Evolutionary conservation across 2,113 vertebrate species (phyloP).

Genomic region (Eublepharis macularius): DNA sequence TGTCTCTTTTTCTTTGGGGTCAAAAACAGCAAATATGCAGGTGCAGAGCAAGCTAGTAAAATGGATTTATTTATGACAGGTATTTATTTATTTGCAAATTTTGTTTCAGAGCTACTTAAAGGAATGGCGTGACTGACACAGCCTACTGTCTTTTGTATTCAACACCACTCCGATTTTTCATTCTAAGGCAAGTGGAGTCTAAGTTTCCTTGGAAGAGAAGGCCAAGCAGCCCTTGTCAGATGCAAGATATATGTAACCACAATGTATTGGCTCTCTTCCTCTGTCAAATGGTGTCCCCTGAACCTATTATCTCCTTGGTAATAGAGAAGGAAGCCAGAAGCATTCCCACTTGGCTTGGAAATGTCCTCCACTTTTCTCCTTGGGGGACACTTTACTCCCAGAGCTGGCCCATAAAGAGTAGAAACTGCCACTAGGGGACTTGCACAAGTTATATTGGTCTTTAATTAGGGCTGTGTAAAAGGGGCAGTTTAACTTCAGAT

Average conservation of each 20-base stretch:
- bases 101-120: background rate
- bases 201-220: background rate
- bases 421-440: background rate
- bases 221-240: background rate
- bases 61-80: too few species aligned
- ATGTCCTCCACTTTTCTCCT: background rate
- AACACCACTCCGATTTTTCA: background rate
- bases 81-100: too few species aligned
- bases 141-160: background rate
- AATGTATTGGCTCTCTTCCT: background rate
- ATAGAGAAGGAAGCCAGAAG: background rate
- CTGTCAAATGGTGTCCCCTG: background rate
- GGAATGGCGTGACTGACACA: background rate
- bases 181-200: background rate
- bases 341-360: background rate
- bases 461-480: slow-evolving; percentile 3
- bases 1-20: too few species aligned
- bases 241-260: background rate
- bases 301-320: background rate
- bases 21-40: too few species aligned
- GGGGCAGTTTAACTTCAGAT: background rate
- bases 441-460: background rate
- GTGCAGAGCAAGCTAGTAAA: background rate
- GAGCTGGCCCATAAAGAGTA: background rate
- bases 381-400: background rate